Evolutionary conservation across 2,113 vertebrate species (phyloP).

Genomic region (Lepus europaeus): DNA sequence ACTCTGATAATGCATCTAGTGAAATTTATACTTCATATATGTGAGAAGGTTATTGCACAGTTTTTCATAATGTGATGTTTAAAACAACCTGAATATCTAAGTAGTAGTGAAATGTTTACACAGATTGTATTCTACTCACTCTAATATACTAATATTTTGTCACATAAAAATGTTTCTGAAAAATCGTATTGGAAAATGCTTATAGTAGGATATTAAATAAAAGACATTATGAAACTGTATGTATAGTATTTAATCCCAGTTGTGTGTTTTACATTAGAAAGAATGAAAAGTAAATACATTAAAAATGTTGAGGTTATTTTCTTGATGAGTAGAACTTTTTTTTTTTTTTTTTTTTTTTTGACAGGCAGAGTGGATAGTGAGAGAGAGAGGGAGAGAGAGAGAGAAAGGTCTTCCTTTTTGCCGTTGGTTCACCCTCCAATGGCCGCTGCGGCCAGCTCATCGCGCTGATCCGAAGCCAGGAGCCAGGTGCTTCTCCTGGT

Average conservation of each 20-base stretch:
- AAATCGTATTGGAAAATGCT: neutral
- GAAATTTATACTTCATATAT: neutral
- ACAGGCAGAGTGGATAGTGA: too few relatives aligned
- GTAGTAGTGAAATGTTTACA: neutral
- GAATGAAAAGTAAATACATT: constrained; percentile 37
- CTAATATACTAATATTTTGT: neutral
- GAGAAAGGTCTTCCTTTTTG: too few relatives aligned
- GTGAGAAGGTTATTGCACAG: neutral
- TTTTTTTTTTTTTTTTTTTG: too few relatives aligned
- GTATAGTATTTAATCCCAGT: neutral
- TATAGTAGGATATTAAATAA: neutral
- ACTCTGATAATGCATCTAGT: neutral
- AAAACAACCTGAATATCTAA: neutral
- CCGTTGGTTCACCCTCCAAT: too few relatives aligned
- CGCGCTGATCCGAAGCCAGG: too few relatives aligned
- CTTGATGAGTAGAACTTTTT: constrained; percentile 10
- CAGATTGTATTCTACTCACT: neutral
- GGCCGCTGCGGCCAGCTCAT: too few relatives aligned
- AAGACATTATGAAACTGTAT: neutral
- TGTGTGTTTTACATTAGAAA: constrained; percentile 41
- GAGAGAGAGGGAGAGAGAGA: too few relatives aligned
- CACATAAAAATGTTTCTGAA: constrained; percentile 20
- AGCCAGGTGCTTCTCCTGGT: too few relatives aligned
- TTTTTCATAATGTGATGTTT: constrained; percentile 31
- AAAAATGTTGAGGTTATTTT: constrained; percentile 35